phyloP scores from a whole-genome alignment of 2,113 vertebrate species.

The Leptosomus discolor region DNA sequence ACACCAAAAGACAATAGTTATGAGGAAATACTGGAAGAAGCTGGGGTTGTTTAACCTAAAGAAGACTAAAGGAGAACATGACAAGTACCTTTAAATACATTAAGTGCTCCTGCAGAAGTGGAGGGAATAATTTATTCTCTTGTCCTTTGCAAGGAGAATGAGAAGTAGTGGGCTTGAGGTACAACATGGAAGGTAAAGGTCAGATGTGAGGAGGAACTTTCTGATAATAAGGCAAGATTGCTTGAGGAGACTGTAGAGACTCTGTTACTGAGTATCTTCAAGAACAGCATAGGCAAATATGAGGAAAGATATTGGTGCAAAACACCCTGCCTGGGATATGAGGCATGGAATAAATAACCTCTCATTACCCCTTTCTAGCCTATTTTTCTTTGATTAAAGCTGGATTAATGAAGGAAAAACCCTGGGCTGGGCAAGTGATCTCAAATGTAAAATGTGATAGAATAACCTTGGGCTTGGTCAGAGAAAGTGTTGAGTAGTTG shows the following conservation, averaged over 20 bases:
- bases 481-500: fast-evolving
- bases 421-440: neutral
- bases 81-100: neutral
- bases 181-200: neutral
- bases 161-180: neutral
- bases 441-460: neutral
- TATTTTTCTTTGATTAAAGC: neutral
- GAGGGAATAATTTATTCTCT: neutral
- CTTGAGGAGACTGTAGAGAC: neutral
- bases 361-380: neutral
- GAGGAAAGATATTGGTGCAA: neutral
- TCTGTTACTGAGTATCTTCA: neutral
- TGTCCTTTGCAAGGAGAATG: neutral
- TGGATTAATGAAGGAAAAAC: neutral
- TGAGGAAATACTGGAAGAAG: neutral
- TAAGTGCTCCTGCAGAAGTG: neutral
- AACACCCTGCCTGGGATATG: neutral
- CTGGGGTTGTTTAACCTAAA: neutral
- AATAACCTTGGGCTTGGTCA: neutral
- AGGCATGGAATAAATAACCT: neutral
- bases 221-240: neutral
- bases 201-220: neutral
- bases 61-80: neutral
- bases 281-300: neutral
- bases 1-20: neutral